Percentiles rank a stretch among this genome's conserved stretches.
Evolutionary conservation across 2,888 invertebrate species (phyloP).

Genomic region (Timandra comae): DNA sequence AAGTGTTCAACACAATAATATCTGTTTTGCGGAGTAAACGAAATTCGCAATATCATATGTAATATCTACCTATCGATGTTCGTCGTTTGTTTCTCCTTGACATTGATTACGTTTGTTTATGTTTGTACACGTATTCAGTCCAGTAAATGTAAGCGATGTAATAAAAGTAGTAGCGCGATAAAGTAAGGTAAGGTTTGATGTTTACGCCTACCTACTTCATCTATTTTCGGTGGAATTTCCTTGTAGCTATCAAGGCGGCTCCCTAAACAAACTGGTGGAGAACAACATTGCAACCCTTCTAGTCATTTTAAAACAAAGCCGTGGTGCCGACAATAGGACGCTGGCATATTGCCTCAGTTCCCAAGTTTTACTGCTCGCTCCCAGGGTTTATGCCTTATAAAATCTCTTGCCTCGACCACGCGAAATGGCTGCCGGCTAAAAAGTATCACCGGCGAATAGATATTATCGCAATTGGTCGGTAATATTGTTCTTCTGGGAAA

Average conservation of each 20-base stretch:
- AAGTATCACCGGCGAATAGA: slow-evolving; percentile 47
- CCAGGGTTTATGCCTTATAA: slow-evolving; percentile 67
- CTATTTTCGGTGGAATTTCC: slow-evolving; percentile 18
- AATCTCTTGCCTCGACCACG: slow-evolving; percentile 53
- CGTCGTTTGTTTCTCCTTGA: too few species aligned
- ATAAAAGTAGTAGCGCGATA: slow-evolving; percentile 6
- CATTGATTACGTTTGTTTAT: too few species aligned
- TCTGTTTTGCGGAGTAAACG: not conserved
- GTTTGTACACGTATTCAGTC: too few species aligned
- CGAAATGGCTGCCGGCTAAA: slow-evolving; percentile 42
- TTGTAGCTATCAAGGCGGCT: slow-evolving; percentile 19
- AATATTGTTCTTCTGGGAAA: slow-evolving; percentile 38
- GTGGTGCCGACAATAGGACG: slow-evolving; percentile 50
- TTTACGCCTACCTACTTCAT: slow-evolving; percentile 12
- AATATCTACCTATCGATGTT: too few species aligned
- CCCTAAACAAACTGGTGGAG: slow-evolving; percentile 19
- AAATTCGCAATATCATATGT: too few species aligned
- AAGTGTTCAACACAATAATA: too few species aligned
- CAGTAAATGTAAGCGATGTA: slow-evolving; percentile 1
- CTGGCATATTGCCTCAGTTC: slow-evolving; percentile 65
- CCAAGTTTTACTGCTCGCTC: slow-evolving; percentile 62
- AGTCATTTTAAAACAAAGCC: slow-evolving; percentile 61
- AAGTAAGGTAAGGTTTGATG: slow-evolving; percentile 10
- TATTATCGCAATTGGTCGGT: slow-evolving; percentile 49
- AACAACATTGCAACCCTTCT: slow-evolving; percentile 45